These are phyloP conservation scores for Nymphalis io DNA, from an alignment of 1,140 invertebrate genomes.

Conservation along the genomic window DNA sequence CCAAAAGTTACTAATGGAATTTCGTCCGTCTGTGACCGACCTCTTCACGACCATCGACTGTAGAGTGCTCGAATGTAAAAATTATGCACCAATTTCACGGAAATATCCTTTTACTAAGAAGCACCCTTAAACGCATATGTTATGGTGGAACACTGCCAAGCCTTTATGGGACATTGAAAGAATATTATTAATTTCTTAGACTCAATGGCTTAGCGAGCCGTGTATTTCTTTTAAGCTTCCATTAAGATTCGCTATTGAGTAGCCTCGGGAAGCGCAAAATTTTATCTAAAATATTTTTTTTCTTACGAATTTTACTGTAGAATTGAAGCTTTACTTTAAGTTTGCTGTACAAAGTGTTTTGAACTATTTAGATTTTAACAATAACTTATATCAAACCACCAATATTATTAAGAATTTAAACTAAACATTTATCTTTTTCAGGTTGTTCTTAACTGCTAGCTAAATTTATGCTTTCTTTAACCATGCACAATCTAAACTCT, in stretches of 20 bases:
- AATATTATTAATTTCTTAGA: conserved; percentile 35
- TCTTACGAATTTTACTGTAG: too few relatives aligned
- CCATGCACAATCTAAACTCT: too few relatives aligned
- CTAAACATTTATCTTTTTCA: too few relatives aligned
- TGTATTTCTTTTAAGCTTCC: conserved; percentile 9
- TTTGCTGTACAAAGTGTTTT: too few relatives aligned
- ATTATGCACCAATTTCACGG: conserved; percentile 58
- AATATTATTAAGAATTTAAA: too few relatives aligned
- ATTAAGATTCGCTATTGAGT: not conserved
- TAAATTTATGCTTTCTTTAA: too few relatives aligned
- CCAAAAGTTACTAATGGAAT: conserved; percentile 74
- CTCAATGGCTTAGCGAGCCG: conserved; percentile 11
- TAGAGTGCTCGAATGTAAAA: conserved; percentile 64
- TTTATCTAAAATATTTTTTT: not conserved
- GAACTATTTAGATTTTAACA: too few relatives aligned
- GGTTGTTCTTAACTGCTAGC: too few relatives aligned
- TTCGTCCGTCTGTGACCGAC: conserved; percentile 65
- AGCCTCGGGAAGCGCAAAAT: not conserved
- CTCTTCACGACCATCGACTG: conserved; percentile 52
- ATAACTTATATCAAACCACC: too few relatives aligned
- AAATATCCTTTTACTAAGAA: conserved; percentile 63
- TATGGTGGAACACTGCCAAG: conserved; percentile 33
- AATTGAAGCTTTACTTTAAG: too few relatives aligned
- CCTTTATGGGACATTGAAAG: conserved; percentile 30
- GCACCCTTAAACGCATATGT: conserved; percentile 46